Conservation (phyloP, 2,797 vertebrate genomes). For the Remorina albescens region DNA sequence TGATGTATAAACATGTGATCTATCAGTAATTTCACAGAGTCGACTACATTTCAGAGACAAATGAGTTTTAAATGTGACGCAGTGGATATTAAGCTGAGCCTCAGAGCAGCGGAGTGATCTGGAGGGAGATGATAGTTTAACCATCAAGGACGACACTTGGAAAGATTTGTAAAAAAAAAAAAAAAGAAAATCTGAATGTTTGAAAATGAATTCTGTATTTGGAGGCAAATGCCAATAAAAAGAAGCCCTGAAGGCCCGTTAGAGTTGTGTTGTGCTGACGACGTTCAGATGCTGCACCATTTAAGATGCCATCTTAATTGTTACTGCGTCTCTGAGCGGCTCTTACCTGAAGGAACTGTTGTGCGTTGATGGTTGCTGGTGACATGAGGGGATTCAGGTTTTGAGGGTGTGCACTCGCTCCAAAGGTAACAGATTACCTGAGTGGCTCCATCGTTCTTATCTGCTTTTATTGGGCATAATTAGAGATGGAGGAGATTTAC, state of each 20-base stretch:
- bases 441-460: conserved; percentile 59
- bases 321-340: neutral
- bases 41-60: no score
- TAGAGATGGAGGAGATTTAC: conserved; percentile 74
- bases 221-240: conserved; percentile 1
- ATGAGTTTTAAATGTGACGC: no score
- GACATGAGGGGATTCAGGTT: conserved; percentile 32
- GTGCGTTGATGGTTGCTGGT: conserved; percentile 5
- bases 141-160: no score
- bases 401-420: conserved; percentile 20
- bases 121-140: no score
- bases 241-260: neutral
- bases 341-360: conserved; percentile 3
- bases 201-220: no score
- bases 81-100: no score
- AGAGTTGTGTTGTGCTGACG: neutral
- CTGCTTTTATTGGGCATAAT: conserved; percentile 71
- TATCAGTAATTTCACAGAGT: no score
- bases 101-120: no score
- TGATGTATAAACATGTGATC: no score
- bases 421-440: conserved; percentile 49
- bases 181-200: no score
- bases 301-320: neutral
- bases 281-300: neutral
- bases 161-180: no score